A percentile compares a stretch with the other conserved stretches of the same genome.
Conservation (phyloP, 2,113 vertebrate genomes). For the Triplophysa dalaica region DNA sequence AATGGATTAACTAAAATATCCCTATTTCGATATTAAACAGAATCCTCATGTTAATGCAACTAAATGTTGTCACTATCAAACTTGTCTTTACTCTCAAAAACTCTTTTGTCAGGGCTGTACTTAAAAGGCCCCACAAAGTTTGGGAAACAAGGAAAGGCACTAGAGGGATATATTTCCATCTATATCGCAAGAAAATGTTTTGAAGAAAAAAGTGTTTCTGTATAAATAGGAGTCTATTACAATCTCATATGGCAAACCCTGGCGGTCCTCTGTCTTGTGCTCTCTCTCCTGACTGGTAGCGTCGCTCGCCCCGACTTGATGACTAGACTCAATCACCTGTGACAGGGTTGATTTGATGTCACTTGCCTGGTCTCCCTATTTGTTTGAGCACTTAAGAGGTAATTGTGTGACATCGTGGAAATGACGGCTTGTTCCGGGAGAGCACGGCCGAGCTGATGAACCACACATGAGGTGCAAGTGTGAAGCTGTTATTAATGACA, state of each 20-base stretch:
- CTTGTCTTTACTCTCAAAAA: constrained; percentile 92
- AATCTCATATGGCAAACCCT: constrained; percentile 62
- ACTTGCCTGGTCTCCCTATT: constrained; percentile 93
- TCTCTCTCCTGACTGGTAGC: constrained; percentile 71
- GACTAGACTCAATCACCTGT: constrained; percentile 99
- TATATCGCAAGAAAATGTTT: constrained; percentile 71
- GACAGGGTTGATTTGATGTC: constrained; percentile 98
- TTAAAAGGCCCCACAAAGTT: constrained; percentile 78
- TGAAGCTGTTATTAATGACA: constrained; percentile 82
- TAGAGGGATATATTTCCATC: constrained; percentile 74
- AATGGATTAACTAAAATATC: no score
- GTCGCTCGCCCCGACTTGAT: constrained; percentile 79
- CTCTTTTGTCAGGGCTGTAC: constrained; percentile 89
- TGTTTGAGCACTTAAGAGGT: constrained; percentile 99
- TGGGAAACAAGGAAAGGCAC: constrained; percentile 56
- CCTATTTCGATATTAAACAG: no score
- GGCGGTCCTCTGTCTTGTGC: constrained; percentile 57
- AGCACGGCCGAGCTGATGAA: constrained; percentile 69
- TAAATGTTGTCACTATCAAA: background rate
- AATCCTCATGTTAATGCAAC: background rate
- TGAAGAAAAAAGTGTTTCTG: constrained; percentile 76
- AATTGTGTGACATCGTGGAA: constrained; percentile 96
- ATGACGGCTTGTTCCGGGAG: constrained; percentile 76
- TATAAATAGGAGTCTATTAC: constrained; percentile 97
- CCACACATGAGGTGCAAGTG: constrained; percentile 73